Conservation (phyloP, 2,113 vertebrate genomes). For the Hirundichthys speculiger region DNA sequence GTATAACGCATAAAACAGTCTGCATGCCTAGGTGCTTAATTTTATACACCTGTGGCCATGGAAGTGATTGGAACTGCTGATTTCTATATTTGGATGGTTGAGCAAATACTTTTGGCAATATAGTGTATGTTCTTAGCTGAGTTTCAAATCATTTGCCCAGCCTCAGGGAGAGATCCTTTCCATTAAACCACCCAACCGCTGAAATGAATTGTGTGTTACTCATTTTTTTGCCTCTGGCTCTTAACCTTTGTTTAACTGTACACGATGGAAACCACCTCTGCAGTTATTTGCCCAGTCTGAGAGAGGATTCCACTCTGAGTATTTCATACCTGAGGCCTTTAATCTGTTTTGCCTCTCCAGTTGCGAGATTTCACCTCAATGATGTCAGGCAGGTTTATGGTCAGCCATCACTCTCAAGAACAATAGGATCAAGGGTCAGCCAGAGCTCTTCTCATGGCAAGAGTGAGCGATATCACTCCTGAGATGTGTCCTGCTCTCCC, state of each 20-base stretch:
- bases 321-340: constrained; percentile 43
- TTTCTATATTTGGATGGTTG: no score
- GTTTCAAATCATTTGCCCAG: constrained; percentile 3
- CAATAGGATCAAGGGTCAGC: constrained; percentile 69
- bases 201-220: constrained; percentile 33
- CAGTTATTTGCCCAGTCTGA: constrained; percentile 8
- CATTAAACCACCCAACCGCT: constrained; percentile 34
- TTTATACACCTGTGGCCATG: no score
- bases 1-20: no score
- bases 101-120: no score
- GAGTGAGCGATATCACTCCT: constrained; percentile 47
- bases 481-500: constrained; percentile 28
- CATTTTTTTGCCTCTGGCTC: constrained; percentile 19
- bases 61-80: no score
- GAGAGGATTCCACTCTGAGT: constrained; percentile 38
- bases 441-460: constrained; percentile 19
- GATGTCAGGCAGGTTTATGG: constrained; percentile 71
- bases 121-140: not conserved
- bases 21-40: no score
- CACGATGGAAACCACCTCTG: constrained; percentile 25
- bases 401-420: constrained; percentile 71
- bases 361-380: constrained; percentile 62
- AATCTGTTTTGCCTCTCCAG: constrained; percentile 53
- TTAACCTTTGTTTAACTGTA: constrained; percentile 21
- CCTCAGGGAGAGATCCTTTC: not conserved